Percentiles rank a stretch among this genome's conserved stretches.
Conservation (phyloP, 2,888 invertebrate genomes). For the Rhamphomyia laevipes region DNA sequence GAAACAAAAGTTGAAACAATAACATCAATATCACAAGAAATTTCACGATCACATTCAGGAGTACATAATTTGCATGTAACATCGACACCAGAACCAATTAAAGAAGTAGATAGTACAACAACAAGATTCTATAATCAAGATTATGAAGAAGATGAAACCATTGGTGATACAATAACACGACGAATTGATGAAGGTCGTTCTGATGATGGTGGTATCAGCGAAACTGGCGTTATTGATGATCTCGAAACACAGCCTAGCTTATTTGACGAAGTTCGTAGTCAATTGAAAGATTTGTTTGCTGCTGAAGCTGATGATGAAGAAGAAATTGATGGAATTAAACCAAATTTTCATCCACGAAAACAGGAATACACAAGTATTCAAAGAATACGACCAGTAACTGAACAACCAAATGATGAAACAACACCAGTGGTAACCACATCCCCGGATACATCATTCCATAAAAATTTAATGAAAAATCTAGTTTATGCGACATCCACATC, state of each 20-base stretch:
- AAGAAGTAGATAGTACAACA: slow-evolving; percentile 6
- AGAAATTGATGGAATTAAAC: slow-evolving; percentile 23
- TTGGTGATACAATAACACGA: slow-evolving; percentile 4
- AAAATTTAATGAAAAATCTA: slow-evolving; percentile 35
- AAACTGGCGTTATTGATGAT: slow-evolving; percentile 28
- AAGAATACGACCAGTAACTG: slow-evolving; percentile 22
- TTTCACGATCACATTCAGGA: background rate
- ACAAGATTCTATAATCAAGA: background rate
- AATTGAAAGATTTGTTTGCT: slow-evolving; percentile 32
- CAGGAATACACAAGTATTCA: slow-evolving; percentile 34
- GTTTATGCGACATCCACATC: slow-evolving; percentile 57
- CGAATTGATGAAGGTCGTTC: slow-evolving; percentile 9
- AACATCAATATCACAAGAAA: slow-evolving; percentile 14
- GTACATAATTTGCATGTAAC: background rate
- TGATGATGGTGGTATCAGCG: slow-evolving; percentile 15
- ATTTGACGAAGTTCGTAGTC: slow-evolving; percentile 34
- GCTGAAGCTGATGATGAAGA: slow-evolving; percentile 28
- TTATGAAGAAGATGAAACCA: slow-evolving; percentile 17
- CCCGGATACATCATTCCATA: slow-evolving; percentile 26
- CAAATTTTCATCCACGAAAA: slow-evolving; percentile 20
- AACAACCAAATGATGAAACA: slow-evolving; percentile 4
- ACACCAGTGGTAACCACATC: slow-evolving; percentile 16
- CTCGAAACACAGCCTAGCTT: slow-evolving; percentile 33
- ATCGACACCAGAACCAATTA: slow-evolving; percentile 31
- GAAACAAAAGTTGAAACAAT: slow-evolving; percentile 24